These are phyloP conservation scores for Baccha elongata DNA, from an alignment of 2,888 invertebrate genomes.

Conservation along the genomic window DNA sequence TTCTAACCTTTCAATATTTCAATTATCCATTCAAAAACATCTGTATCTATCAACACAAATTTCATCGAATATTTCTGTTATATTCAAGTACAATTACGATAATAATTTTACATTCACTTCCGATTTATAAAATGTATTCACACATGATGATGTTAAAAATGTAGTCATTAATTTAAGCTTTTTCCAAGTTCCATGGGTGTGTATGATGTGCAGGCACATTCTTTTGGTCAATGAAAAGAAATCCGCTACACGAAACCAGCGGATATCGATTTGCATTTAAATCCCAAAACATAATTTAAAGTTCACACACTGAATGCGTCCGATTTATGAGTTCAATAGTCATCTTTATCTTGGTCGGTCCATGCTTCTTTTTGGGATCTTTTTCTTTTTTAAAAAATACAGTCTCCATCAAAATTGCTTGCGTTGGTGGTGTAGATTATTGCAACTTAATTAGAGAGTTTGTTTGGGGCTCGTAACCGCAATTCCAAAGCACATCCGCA, in stretches of 20 bases:
- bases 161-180: background rate
- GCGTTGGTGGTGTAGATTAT: slow-evolving; percentile 72
- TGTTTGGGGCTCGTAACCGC: slow-evolving; percentile 59
- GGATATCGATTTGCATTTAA: slow-evolving; percentile 43
- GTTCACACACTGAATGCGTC: slow-evolving; percentile 31
- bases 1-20: too few relatives aligned
- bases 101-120: slow-evolving; percentile 1
- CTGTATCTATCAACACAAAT: too few relatives aligned
- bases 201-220: background rate
- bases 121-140: background rate
- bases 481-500: slow-evolving; percentile 35
- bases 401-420: slow-evolving; percentile 30
- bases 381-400: background rate
- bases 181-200: background rate
- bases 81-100: background rate
- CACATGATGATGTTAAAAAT: background rate
- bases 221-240: background rate
- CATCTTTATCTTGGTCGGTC: slow-evolving; percentile 30
- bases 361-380: slow-evolving; percentile 6
- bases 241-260: background rate
- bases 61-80: too few relatives aligned
- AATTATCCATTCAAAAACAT: too few relatives aligned
- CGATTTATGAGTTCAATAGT: slow-evolving; percentile 61
- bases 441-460: slow-evolving; percentile 73
- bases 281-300: background rate